phyloP scores from a whole-genome alignment of 2,113 vertebrate genomes.

The Todiramphus saurophagus region DNA sequence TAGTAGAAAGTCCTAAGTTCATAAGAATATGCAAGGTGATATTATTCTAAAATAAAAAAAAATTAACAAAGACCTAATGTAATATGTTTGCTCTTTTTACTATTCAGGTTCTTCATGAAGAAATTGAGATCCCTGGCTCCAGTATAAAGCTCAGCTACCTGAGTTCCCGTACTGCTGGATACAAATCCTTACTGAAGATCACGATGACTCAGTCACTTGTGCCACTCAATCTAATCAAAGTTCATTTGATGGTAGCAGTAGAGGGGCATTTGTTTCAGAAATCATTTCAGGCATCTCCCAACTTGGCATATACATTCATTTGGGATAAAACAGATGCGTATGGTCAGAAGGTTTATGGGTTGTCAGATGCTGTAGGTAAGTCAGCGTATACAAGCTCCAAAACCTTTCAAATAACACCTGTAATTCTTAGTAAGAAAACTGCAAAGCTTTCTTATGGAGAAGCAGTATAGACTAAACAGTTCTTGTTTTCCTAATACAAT shows the following conservation, averaged over 20 bases:
- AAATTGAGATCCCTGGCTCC: constrained; percentile 92
- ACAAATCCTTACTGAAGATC: constrained; percentile 95
- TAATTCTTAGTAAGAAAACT: not conserved
- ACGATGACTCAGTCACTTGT: constrained; percentile 95
- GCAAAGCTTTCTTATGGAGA: not conserved
- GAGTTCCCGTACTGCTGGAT: constrained; percentile 92
- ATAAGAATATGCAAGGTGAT: not conserved
- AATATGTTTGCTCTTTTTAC: not conserved
- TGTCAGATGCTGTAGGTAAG: constrained; percentile 96
- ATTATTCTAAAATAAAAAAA: not conserved
- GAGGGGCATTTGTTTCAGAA: constrained; percentile 98
- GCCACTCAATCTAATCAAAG: constrained; percentile 94
- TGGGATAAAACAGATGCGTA: constrained; percentile 99
- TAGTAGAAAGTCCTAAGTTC: not conserved
- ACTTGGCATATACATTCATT: constrained; percentile 95
- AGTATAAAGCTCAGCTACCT: constrained; percentile 91
- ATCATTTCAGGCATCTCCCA: constrained; percentile 95
- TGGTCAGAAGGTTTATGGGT: constrained; percentile 92
- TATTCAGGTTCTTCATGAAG: constrained; percentile 94
- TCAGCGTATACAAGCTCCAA: not conserved
- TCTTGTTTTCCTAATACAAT: not conserved
- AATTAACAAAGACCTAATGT: not conserved
- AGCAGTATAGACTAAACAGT: not conserved
- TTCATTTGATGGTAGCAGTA: constrained; percentile 97
- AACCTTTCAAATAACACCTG: not conserved